Percentiles rank a stretch among this genome's conserved stretches.
These are phyloP conservation scores for Paramormyrops kingsleyae DNA, from an alignment of 2,113 vertebrate genomes.

Conservation along the genomic window DNA sequence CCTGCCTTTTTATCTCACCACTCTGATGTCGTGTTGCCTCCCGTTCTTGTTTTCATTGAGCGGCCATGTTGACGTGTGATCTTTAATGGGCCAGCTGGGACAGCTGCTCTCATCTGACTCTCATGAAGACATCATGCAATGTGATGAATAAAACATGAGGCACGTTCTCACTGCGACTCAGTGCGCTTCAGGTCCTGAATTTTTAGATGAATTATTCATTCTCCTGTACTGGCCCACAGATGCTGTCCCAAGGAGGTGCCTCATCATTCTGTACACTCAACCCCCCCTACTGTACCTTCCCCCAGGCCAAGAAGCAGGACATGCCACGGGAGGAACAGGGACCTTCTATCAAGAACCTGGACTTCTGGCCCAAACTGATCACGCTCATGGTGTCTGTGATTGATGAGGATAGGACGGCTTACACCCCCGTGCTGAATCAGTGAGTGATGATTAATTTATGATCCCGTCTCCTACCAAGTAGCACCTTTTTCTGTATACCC, in stretches of 20 bases:
- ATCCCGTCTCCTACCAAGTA: neutral
- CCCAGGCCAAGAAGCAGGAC: slow-evolving; percentile 79
- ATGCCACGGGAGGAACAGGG: slow-evolving; percentile 84
- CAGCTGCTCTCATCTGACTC: slow-evolving; percentile 2
- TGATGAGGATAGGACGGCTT: slow-evolving; percentile 85
- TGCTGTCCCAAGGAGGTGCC: neutral
- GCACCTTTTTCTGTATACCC: neutral
- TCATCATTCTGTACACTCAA: neutral
- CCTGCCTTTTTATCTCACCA: neutral
- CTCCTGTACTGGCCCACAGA: neutral
- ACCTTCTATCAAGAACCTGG: slow-evolving; percentile 84
- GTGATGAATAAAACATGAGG: slow-evolving; percentile 17
- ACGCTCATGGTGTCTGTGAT: slow-evolving; percentile 91
- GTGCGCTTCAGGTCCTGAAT: neutral
- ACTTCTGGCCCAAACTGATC: slow-evolving; percentile 92
- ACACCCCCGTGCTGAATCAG: slow-evolving; percentile 87
- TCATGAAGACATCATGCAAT: slow-evolving; percentile 16
- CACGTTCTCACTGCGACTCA: neutral
- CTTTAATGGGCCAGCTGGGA: neutral
- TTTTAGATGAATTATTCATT: slow-evolving; percentile 16
- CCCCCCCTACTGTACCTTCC: neutral
- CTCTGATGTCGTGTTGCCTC: neutral
- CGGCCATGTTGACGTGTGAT: neutral
- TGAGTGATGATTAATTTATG: slow-evolving; percentile 53
- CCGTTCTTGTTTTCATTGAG: neutral